Evolutionary conservation across 2,113 vertebrate species (phyloP).

Genomic region (Nothocercus julius): DNA sequence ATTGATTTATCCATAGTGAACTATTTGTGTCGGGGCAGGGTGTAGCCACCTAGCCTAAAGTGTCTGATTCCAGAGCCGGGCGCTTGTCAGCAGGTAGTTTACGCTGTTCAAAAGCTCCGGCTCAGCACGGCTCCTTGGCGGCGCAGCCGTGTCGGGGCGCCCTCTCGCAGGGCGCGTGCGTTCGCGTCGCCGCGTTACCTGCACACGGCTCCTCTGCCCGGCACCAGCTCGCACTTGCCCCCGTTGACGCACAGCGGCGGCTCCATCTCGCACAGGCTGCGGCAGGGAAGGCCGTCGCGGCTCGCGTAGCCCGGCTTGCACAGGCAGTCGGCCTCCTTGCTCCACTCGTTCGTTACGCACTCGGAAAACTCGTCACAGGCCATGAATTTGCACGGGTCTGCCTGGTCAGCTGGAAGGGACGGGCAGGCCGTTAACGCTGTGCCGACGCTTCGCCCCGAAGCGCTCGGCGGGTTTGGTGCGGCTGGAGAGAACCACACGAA

Average conservation of each 20-base stretch:
- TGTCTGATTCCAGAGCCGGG: neutral
- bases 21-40: neutral
- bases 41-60: neutral
- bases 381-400: constrained; percentile 89
- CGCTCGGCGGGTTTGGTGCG: neutral
- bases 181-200: constrained; percentile 73
- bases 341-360: constrained; percentile 78
- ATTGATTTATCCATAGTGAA: neutral
- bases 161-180: neutral
- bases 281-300: constrained; percentile 78
- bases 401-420: constrained; percentile 84
- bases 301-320: constrained; percentile 81
- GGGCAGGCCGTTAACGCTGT: neutral
- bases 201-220: constrained; percentile 82
- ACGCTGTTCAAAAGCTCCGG: neutral
- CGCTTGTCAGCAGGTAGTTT: neutral
- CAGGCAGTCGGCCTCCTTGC: constrained; percentile 81
- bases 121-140: neutral
- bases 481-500: neutral
- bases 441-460: neutral
- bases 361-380: constrained; percentile 84
- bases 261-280: constrained; percentile 77
- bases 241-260: constrained; percentile 76
- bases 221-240: constrained; percentile 79
- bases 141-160: too few relatives aligned